Evolutionary conservation across 2,888 invertebrate species (phyloP).

Genomic region (Chalcosyrphus nemorum): DNA sequence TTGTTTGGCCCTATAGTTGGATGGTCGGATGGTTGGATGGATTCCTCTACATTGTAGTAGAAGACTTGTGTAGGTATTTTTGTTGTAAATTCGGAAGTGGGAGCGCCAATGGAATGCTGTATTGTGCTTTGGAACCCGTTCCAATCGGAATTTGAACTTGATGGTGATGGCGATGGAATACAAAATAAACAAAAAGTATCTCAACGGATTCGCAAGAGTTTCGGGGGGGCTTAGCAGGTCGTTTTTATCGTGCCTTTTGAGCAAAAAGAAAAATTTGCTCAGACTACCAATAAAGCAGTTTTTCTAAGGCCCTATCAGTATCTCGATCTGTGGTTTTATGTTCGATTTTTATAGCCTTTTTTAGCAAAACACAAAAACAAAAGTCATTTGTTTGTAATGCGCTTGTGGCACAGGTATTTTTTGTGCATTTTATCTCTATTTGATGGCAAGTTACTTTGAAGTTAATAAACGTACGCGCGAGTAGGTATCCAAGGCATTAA

Average conservation of each 20-base stretch:
- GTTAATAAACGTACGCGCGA: neutral
- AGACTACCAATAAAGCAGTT: neutral
- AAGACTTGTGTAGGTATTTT: neutral
- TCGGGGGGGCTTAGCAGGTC: neutral
- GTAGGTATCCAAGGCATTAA: neutral
- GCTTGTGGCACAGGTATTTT: neutral
- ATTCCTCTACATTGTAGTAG: conserved; percentile 8
- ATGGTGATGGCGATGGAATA: conserved; percentile 55
- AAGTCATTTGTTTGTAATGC: neutral
- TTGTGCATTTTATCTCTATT: neutral
- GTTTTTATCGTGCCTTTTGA: neutral
- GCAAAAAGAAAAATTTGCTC: neutral
- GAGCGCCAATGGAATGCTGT: conserved; percentile 44
- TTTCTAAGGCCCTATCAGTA: neutral
- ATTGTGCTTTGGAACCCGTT: conserved; percentile 43
- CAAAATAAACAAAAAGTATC: conserved; percentile 35
- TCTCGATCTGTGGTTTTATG: neutral
- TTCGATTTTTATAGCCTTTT: neutral
- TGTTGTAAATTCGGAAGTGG: conserved; percentile 42
- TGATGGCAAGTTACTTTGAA: neutral
- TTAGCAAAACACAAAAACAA: no score
- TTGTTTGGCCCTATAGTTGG: neutral
- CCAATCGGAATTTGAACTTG: conserved; percentile 64
- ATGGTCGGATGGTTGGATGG: no score
- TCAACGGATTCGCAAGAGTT: conserved; percentile 3